Base-by-base conservation (phyloP, 2,113 vertebrate species). In the Scopus umbretta region DNA sequence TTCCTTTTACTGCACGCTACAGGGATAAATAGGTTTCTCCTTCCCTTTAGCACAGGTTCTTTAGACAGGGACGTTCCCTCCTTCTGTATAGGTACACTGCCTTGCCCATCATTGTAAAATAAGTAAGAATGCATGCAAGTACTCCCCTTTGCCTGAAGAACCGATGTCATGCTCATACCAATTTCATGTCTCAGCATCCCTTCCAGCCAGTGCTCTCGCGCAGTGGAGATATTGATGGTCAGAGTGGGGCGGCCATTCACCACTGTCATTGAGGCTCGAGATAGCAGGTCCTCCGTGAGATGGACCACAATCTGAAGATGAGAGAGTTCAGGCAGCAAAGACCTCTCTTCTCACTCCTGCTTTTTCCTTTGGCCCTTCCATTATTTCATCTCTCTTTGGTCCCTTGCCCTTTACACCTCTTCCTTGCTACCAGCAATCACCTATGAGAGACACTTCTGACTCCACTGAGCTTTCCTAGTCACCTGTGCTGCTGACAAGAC, bases 161-260 rank as follows among this genome's bases (percentile, higher is more conserved):
- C 52, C 26, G 65, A 20, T 36, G 83, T 6, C 34, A 18, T 0
- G 42, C 66, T 32, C 92, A 5, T 97, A 99, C 99, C 99, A 49
- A 99, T 99, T 95, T 99, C 99, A 27, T 99, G 99, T 62, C 98
- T 98, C 88, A 99, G 98, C 98, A 99, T 99, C 34, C 99, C 99
- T 90, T 99, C 99, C 95, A 99, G 98, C 99, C 99, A 99, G 92
- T 99, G 98, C 90, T 99, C 99, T 15, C 99, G 97, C 0, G 99
- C 99, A 0, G 98, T 99, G 92, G 98, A 98, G 49, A 98, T 94
- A 62, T 99, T 99, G 97, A 99, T 99, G 72, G 98, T 99, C 45
- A 99, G 97, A 1, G 99, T 99, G 38, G 99, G 99, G 50, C 98
- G 98, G 83, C 99, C 98, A 22, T 99, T 99, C 82, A 99, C 98